Base-by-base conservation (phyloP, 2,888 invertebrate genomes). In the Timandra comae region DNA sequence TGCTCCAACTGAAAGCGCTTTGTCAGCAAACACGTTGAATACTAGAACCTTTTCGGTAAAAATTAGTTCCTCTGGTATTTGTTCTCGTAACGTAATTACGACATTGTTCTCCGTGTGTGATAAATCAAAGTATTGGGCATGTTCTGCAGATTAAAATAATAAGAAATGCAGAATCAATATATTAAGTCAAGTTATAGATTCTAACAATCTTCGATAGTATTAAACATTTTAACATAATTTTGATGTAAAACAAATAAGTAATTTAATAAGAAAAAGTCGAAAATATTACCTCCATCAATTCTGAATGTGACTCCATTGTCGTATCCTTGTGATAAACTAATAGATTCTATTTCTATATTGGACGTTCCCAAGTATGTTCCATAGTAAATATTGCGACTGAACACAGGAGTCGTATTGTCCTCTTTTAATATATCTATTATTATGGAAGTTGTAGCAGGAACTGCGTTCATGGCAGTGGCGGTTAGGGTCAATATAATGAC, bases 341-440 rank as follows among this genome's bases (percentile, higher is more conserved):
- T 71, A 30, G 50, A 46, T 31, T 52, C 61, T 28, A 73, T 51
- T 29, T 55, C 49, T 26, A 76, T 30, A 32, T 35, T 34, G 1
- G 43, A 42, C 12, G 42, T 34, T 16, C 50, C 52, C 7, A 35
- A 30, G 37, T 69, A 77, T 5, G 38, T 52, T 13, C 66, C 73
- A 7, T 54, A 27, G 41, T 75, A 79, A 42, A 76, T 65, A 29
- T 61, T 53, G 43, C 63, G 53, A 31, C 41, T 63, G 40, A 80
- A 75, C 11, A 70, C 50, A 20, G 78, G 79, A 34, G 77, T 75
- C 2, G 47, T 46, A 2, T 40, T 39, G 43, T 77, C 78, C 23
- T 68, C 60, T 53, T 72, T 74, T 52, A 78, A 59, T 46, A 82
- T 55, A 38, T 75, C 68, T 28, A 86, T 38, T 21, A 78, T 32